Conservation (phyloP, 2,113 vertebrate genomes). For the Onychorhynchus coronatus region DNA sequence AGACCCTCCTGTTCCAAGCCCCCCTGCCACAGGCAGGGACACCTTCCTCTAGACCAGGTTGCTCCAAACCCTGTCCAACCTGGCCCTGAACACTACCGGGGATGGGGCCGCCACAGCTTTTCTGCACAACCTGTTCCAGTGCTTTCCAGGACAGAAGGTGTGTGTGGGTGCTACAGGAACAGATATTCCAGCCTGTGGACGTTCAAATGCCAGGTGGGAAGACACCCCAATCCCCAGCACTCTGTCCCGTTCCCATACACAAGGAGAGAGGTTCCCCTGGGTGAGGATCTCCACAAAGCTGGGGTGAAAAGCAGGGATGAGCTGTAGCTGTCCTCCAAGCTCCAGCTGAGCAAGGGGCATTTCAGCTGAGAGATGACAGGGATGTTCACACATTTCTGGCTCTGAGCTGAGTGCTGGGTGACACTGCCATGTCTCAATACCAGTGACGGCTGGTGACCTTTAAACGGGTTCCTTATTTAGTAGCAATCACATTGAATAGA, state of each 20-base stretch:
- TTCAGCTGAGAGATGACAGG: neutral
- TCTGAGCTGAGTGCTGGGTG: neutral
- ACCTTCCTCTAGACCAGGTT: rapidly evolving
- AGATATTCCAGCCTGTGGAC: neutral
- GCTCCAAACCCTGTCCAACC: rapidly evolving
- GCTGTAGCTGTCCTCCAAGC: neutral
- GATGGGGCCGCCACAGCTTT: neutral
- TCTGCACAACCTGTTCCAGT: neutral
- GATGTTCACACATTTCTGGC: neutral
- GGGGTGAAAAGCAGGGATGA: neutral
- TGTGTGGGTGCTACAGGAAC: neutral
- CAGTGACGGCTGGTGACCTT: neutral
- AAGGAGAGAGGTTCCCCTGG: neutral
- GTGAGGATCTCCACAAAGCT: neutral
- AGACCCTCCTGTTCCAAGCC: neutral
- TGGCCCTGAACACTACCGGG: neutral
- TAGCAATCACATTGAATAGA: neutral
- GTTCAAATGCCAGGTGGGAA: neutral
- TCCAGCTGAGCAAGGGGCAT: neutral
- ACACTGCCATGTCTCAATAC: neutral
- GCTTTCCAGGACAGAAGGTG: neutral
- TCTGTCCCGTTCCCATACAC: neutral
- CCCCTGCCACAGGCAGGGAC: neutral
- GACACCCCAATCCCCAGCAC: rapidly evolving
- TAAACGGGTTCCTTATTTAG: neutral